These are phyloP conservation scores for Parotia lawesii DNA, from an alignment of 2,113 vertebrate species.

Conservation along the genomic window DNA sequence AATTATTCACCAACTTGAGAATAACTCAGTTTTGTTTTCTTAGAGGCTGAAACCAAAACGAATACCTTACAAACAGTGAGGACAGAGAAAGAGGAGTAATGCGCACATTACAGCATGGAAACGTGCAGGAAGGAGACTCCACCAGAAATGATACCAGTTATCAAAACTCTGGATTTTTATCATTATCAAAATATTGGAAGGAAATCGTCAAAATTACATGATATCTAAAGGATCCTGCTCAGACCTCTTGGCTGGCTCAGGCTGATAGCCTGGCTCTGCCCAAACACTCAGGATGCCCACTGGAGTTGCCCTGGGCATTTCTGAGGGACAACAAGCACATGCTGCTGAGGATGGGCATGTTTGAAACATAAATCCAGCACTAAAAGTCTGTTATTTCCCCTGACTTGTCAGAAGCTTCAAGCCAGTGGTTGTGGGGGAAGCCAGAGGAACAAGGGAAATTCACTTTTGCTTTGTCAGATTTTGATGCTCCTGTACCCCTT, in stretches of 20 bases:
- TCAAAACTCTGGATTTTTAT: background rate
- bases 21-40: background rate
- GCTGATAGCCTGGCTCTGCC: background rate
- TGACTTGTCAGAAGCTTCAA: background rate
- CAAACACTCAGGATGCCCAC: background rate
- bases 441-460: background rate
- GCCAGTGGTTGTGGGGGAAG: background rate
- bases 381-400: background rate
- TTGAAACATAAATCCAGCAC: background rate
- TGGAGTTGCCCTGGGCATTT: background rate
- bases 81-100: background rate
- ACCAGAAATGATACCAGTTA: background rate
- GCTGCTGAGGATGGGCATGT: rapidly evolving
- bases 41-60: background rate
- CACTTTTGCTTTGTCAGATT: background rate
- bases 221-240: background rate
- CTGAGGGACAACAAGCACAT: background rate
- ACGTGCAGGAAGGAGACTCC: background rate
- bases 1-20: background rate
- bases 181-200: background rate
- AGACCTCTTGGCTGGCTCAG: background rate
- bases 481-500: background rate
- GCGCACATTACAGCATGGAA: rapidly evolving
- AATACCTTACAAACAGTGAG: background rate
- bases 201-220: background rate